Conservation (phyloP, 2,888 invertebrate genomes). For the Dione juno region DNA sequence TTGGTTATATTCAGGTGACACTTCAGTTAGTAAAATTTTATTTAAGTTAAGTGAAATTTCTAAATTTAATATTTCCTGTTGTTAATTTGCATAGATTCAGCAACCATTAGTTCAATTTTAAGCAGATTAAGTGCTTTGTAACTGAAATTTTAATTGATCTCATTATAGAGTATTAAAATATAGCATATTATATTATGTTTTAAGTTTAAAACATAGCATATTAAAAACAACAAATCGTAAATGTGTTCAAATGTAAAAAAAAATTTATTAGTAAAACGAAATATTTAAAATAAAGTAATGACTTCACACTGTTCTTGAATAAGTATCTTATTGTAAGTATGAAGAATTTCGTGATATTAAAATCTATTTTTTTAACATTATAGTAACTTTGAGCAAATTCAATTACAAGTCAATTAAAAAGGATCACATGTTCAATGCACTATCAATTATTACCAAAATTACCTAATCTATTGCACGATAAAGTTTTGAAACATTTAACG, state of each 20-base stretch:
- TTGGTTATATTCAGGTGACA: too few species aligned
- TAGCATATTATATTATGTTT: background rate
- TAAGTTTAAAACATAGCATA: too few species aligned
- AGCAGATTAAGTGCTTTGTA: background rate
- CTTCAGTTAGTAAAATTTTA: too few species aligned
- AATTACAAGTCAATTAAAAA: conserved; percentile 18
- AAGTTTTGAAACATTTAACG: conserved; percentile 31
- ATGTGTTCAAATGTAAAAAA: too few species aligned
- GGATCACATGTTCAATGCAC: conserved; percentile 3
- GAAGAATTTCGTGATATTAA: background rate
- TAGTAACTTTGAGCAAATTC: conserved; percentile 3
- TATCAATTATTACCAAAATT: conserved; percentile 14
- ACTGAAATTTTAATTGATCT: conserved; percentile 25
- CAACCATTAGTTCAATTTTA: conserved; percentile 1
- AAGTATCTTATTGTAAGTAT: background rate
- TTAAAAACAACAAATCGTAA: too few species aligned
- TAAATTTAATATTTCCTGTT: background rate
- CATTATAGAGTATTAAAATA: conserved; percentile 8
- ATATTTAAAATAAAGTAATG: background rate
- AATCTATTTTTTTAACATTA: background rate
- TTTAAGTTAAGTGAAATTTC: too few species aligned
- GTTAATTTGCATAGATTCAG: conserved; percentile 1
- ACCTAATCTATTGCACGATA: conserved; percentile 23
- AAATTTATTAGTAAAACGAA: too few species aligned
- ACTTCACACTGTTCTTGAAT: background rate